phyloP scores from a whole-genome alignment of 2,113 vertebrate genomes.

The Piaya cayana region DNA sequence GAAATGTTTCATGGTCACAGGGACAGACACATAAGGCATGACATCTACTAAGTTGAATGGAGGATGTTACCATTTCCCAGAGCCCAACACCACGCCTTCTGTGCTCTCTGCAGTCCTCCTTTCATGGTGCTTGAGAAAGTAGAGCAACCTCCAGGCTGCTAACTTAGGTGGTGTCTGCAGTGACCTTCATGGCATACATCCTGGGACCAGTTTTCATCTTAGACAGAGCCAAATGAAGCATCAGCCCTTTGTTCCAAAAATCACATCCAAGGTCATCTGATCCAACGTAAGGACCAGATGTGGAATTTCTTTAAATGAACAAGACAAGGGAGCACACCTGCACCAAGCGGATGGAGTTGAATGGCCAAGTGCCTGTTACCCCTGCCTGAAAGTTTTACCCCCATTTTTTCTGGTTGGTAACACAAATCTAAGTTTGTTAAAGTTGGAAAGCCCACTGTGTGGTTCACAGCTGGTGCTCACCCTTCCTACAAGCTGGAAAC shows the following conservation, averaged over 20 bases:
- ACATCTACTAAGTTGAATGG: neutral
- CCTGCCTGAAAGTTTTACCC: neutral
- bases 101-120: neutral
- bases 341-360: neutral
- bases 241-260: neutral
- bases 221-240: neutral
- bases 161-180: neutral
- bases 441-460: neutral
- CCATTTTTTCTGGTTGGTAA: neutral
- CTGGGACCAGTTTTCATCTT: neutral
- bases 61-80: accelerated
- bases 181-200: neutral
- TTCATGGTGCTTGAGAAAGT: neutral
- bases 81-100: neutral
- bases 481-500: conserved; percentile 1
- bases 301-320: neutral
- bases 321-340: accelerated
- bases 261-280: neutral
- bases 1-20: neutral
- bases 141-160: neutral
- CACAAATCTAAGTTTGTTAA: neutral
- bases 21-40: neutral
- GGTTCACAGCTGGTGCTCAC: neutral
- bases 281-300: neutral
- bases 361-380: neutral